Percentiles rank a stretch among this genome's conserved stretches.
These are phyloP conservation scores for human DNA, from an alignment of 2,113 vertebrate species.

Conservation along the genomic window DNA sequence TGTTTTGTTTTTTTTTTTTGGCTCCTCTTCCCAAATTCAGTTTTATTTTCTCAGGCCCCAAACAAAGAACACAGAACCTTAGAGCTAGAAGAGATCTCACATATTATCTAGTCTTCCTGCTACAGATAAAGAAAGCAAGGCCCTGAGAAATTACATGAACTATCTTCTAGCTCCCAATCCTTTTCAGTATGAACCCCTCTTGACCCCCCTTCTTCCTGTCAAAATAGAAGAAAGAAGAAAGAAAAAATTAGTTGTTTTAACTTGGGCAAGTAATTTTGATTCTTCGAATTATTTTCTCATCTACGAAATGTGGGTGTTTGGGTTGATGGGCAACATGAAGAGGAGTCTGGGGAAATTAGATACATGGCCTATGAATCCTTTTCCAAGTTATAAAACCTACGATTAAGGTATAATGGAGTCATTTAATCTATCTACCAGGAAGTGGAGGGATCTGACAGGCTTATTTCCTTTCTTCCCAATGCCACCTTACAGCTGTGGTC, in stretches of 20 bases:
- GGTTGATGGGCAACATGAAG: background rate
- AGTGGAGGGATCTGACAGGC: background rate
- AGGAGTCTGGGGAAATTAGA: background rate
- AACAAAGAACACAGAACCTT: background rate
- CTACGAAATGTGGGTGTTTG: background rate
- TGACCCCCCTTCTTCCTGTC: background rate
- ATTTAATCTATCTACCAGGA: constrained; percentile 25
- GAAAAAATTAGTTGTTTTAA: background rate
- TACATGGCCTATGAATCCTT: background rate
- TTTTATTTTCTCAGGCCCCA: background rate
- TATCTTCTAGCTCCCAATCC: background rate
- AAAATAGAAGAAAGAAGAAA: background rate
- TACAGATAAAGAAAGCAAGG: background rate
- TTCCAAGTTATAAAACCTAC: constrained; percentile 23
- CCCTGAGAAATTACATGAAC: background rate
- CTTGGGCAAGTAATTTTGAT: background rate
- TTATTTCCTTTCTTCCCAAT: constrained; percentile 55
- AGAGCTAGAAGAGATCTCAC: background rate
- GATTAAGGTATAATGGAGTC: background rate
- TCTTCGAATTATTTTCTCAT: constrained; percentile 16
- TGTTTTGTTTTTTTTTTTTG: background rate
- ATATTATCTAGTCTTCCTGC: background rate
- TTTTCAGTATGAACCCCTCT: background rate
- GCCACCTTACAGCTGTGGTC: constrained; percentile 69
- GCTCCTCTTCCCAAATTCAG: background rate